Percentiles rank a stretch among this genome's conserved stretches.
Evolutionary conservation across 2,113 vertebrate species (phyloP).

Genomic region (Scolopax mira): DNA sequence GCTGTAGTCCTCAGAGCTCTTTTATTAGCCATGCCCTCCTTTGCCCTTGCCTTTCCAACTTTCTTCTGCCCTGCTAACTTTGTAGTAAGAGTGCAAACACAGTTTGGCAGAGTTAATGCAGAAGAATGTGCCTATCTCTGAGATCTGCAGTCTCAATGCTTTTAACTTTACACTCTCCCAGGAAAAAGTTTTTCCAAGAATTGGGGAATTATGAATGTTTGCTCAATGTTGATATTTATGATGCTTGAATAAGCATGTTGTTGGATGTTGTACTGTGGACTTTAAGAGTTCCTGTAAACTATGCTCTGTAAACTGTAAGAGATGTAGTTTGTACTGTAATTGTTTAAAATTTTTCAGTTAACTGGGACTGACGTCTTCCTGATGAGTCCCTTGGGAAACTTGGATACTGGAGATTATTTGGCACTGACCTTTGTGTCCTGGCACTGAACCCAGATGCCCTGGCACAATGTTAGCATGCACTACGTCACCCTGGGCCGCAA

Average conservation of each 20-base stretch:
- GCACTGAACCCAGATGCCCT: background rate
- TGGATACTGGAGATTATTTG: background rate
- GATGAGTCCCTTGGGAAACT: background rate
- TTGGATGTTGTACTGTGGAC: background rate
- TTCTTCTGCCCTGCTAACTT: background rate
- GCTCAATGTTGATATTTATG: background rate
- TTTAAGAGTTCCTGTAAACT: constrained; percentile 32
- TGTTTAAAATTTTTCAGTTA: background rate
- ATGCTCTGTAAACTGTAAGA: background rate
- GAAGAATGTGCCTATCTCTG: background rate
- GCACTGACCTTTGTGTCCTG: background rate
- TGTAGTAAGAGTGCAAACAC: background rate
- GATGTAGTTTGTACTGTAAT: background rate
- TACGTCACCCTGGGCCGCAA: background rate
- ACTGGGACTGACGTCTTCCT: background rate
- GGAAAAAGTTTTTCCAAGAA: background rate
- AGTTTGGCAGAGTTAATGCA: background rate
- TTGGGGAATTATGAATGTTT: constrained; percentile 2
- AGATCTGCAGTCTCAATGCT: background rate
- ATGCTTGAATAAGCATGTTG: background rate
- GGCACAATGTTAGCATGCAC: background rate
- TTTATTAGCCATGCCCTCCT: background rate
- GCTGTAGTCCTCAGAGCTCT: background rate
- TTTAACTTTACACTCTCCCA: background rate
- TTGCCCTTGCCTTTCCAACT: background rate